Evolutionary conservation across 2,797 vertebrate species (phyloP), one percentile per base, ranked within the genome.

Genomic region (Epinephelus coioides): DNA sequence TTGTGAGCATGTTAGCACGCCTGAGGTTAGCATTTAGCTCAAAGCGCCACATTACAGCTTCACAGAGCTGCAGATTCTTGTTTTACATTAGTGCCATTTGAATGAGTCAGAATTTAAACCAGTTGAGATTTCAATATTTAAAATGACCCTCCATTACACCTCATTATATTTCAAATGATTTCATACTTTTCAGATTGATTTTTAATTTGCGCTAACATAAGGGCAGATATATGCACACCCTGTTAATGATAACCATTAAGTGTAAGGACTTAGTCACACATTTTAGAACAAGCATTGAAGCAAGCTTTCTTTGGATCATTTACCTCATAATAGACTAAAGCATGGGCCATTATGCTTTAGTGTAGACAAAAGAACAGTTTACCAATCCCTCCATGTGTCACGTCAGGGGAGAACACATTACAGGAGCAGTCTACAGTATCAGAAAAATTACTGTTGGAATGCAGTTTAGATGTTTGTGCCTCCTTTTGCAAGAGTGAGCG

Each of bases 241-340:
- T 30, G 23, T 62, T 71, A 47, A 61, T 51, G 53, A 50, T 3
- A 46, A 70, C 67, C n/a, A 63, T 79, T 62, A 70, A 51, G 14
- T 56, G 5, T 44, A 14, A 74, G n/a, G 44, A 44, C 25, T 68
- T n/a, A 19, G 4, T 63, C 57, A 60, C 19, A 66, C 49, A 44
- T 70, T 65, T 34, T 79, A 23, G 47, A 19, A 0, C 4, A 66
- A 47, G 13, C 46, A 30, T 3, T 56, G 47, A 50, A 60, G 53
- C 61, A 1, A 55, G 30, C 18, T 11, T 2, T 51, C 30, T 65
- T 13, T 61, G 66, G 62, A 7, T 59, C 19, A 27, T 62, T 79
- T 34, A 49, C 14, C 51, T 53, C 46, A 70, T 74, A 27, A 74
- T 46, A 14, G 21, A 18, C 38, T 9, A 46, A 60, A 75, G 78